Conservation (phyloP, 2,888 invertebrate species). For the Caenorhabditis wallacei region DNA sequence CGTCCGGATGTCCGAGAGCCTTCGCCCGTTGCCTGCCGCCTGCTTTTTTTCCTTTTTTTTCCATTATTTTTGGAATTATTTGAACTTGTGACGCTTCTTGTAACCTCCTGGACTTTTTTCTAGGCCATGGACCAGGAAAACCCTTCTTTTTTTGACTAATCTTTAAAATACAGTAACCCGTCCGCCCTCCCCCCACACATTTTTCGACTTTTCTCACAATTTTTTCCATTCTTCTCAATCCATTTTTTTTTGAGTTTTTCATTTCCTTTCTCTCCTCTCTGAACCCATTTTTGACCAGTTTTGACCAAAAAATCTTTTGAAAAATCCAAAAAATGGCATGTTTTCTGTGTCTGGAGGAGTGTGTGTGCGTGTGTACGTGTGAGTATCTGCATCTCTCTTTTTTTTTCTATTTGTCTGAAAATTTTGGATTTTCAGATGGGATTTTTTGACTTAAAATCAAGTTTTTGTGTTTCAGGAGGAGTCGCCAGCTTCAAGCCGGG, state of each 20-base stretch:
- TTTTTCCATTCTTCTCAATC: neutral
- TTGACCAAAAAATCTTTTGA: neutral
- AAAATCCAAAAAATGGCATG: constrained; percentile 24
- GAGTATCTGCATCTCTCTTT: constrained; percentile 1
- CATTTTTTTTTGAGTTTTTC: constrained; percentile 19
- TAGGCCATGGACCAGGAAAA: too few species aligned
- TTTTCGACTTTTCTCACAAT: constrained; percentile 22
- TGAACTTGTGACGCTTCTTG: too few species aligned
- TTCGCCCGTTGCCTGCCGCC: constrained; percentile 18
- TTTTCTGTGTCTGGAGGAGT: constrained; percentile 9
- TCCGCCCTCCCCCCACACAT: neutral
- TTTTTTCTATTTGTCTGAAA: constrained; percentile 1
- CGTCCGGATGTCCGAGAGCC: constrained; percentile 14
- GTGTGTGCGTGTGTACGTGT: constrained; percentile 9
- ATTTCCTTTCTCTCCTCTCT: neutral
- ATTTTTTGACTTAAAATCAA: constrained; percentile 3
- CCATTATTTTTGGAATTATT: too few species aligned
- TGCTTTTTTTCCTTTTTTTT: neutral
- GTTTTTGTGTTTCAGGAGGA: constrained; percentile 76
- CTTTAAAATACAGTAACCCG: neutral
- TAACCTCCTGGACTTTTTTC: too few species aligned
- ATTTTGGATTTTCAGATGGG: neutral
- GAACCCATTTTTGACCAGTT: neutral
- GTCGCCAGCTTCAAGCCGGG: constrained; percentile 83
- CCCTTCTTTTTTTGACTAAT: too few species aligned